Evolutionary conservation across 2,113 vertebrate species (phyloP).

Genomic region (Neopipo cinnamomea): DNA sequence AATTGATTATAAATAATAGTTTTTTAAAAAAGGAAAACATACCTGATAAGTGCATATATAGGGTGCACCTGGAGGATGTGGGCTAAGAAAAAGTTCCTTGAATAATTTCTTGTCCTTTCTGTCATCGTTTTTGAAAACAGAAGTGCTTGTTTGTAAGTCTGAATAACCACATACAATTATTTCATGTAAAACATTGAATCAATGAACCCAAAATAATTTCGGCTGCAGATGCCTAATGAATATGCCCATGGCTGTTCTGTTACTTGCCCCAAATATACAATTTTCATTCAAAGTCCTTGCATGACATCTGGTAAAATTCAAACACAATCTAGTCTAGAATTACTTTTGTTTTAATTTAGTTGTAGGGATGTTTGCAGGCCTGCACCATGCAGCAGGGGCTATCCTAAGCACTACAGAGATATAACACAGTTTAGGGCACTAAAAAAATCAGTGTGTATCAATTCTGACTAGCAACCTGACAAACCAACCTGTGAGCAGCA

Average conservation of each 20-base stretch:
- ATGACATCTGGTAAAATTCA: slow-evolving; percentile 19
- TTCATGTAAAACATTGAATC: slow-evolving; percentile 58
- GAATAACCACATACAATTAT: slow-evolving; percentile 35
- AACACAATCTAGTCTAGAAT: neutral
- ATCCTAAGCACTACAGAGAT: neutral
- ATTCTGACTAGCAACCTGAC: slow-evolving; percentile 23
- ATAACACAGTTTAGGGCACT: neutral
- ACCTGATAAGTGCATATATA: neutral
- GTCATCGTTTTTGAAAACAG: slow-evolving; percentile 16
- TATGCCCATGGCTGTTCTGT: slow-evolving; percentile 36
- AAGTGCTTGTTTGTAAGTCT: slow-evolving; percentile 42
- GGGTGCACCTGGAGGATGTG: neutral
- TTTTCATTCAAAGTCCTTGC: slow-evolving; percentile 38
- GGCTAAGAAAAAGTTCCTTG: neutral
- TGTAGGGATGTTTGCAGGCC: neutral
- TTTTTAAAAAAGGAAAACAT: neutral
- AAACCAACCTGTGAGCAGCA: slow-evolving; percentile 35
- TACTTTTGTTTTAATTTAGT: slow-evolving; percentile 15
- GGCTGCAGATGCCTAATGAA: slow-evolving; percentile 42
- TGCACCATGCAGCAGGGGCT: neutral
- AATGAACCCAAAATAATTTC: slow-evolving; percentile 63
- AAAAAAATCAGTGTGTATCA: slow-evolving; percentile 9
- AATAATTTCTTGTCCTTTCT: neutral
- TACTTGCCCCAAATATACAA: slow-evolving; percentile 20
- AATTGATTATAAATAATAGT: neutral